phyloP scores from a whole-genome alignment of 1,140 invertebrate species.

The Drosophila asahinai region DNA sequence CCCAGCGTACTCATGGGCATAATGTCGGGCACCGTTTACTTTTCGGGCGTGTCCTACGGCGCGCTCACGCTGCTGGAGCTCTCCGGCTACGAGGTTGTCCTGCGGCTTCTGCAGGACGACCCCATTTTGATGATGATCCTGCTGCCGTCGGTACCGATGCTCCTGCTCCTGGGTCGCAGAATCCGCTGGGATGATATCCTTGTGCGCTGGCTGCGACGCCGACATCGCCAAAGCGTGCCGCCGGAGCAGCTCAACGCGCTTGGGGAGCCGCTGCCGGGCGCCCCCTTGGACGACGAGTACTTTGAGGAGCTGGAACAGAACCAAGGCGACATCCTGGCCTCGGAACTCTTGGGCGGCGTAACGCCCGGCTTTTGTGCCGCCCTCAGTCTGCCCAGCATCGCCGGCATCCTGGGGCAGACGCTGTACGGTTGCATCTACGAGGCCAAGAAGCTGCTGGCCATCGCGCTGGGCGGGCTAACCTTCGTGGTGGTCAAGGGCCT shows the following conservation, averaged over 20 bases:
- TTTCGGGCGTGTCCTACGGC: constrained; percentile 57
- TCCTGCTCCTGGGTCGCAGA: constrained; percentile 45
- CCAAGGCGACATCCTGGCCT: constrained; percentile 9
- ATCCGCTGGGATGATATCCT: constrained; percentile 56
- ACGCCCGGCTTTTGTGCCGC: constrained; percentile 48
- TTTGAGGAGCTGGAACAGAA: constrained; percentile 45
- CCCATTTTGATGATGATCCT: constrained; percentile 62
- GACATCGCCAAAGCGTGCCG: constrained; percentile 12
- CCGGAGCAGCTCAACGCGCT: constrained; percentile 34
- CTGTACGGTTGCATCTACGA: constrained; percentile 21
- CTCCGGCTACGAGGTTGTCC: constrained; percentile 34
- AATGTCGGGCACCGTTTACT: constrained; percentile 57
- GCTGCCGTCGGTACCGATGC: constrained; percentile 51
- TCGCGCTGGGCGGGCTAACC: constrained; percentile 57
- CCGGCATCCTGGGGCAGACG: constrained; percentile 46
- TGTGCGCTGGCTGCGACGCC: constrained; percentile 51
- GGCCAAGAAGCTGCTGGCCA: constrained; percentile 24
- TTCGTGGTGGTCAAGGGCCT: constrained; percentile 58
- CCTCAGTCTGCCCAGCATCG: constrained; percentile 60
- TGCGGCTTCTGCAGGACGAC: constrained; percentile 56
- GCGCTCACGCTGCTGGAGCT: constrained; percentile 54
- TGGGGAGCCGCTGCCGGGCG: constrained; percentile 50
- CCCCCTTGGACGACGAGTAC: constrained; percentile 54
- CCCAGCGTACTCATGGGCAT: constrained; percentile 59
- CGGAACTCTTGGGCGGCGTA: constrained; percentile 35